Conservation (phyloP, 1,140 invertebrate genomes). For the Gonatopus flavifemur region DNA sequence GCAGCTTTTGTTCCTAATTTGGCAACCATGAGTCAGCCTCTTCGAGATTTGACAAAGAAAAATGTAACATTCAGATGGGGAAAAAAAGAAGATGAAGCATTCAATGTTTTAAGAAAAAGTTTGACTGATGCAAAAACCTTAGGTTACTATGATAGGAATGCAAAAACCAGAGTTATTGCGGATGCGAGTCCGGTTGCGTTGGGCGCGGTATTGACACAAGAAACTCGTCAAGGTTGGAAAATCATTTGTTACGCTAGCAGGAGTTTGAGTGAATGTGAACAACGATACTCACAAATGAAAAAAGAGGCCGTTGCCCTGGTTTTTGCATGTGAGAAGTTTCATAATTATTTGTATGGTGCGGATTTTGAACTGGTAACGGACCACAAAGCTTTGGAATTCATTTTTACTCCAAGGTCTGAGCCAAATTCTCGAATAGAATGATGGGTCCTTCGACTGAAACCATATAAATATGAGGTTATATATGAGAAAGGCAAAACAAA, state of each 20-base stretch:
- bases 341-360: slow-evolving; percentile 21
- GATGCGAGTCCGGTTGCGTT: slow-evolving; percentile 52
- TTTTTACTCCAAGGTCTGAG: slow-evolving; percentile 23
- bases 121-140: slow-evolving; percentile 33
- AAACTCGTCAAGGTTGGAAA: not conserved
- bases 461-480: slow-evolving; percentile 14
- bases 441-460: slow-evolving; percentile 14
- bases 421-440: slow-evolving; percentile 29
- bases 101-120: too few relatives aligned
- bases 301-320: slow-evolving; percentile 33
- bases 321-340: slow-evolving; percentile 12
- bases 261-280: slow-evolving; percentile 27
- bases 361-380: slow-evolving; percentile 36
- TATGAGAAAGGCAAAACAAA: slow-evolving; percentile 38
- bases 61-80: too few relatives aligned
- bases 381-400: slow-evolving; percentile 37
- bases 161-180: slow-evolving; percentile 45
- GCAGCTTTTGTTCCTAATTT: slow-evolving; percentile 30
- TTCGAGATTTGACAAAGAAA: too few relatives aligned
- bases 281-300: slow-evolving; percentile 38
- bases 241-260: slow-evolving; percentile 32
- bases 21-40: slow-evolving; percentile 9
- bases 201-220: slow-evolving; percentile 42
- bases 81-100: too few relatives aligned
- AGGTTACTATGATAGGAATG: slow-evolving; percentile 42